phyloP scores from a whole-genome alignment of 92 coral and sea anemone species.

The Siderastrea siderea region DNA sequence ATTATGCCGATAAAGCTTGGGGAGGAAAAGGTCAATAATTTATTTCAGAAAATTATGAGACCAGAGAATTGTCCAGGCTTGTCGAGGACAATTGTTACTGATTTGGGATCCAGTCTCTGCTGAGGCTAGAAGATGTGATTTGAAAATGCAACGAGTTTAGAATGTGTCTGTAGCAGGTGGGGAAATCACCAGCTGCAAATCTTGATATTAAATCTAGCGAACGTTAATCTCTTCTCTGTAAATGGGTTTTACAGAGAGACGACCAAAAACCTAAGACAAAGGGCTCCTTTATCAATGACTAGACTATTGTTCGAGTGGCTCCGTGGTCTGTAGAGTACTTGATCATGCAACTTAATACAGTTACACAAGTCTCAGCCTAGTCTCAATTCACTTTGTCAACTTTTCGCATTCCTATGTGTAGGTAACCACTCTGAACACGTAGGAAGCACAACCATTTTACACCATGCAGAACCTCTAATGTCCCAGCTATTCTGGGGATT shows the following conservation, averaged over 20 bases:
- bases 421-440: constrained; percentile 66
- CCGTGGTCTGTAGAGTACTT: no score
- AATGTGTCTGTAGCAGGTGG: neutral
- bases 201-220: no score
- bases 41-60: neutral
- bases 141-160: constrained; percentile 65
- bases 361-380: no score
- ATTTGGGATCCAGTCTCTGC: constrained; percentile 63
- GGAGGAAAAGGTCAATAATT: constrained; percentile 5
- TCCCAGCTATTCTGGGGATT: constrained; percentile 55
- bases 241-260: no score
- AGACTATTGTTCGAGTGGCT: no score
- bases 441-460: constrained; percentile 59
- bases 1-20: constrained; percentile 12
- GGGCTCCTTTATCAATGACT: no score
- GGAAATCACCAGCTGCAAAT: no score
- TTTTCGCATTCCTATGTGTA: constrained; percentile 50
- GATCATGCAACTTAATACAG: no score
- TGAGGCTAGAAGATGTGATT: constrained; percentile 58
- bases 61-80: constrained; percentile 9
- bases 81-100: constrained; percentile 13
- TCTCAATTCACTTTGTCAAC: constrained; percentile 22
- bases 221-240: no score
- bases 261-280: no score
- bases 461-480: constrained; percentile 59